Conservation (phyloP, 2,113 vertebrate genomes). For the Halichoerus grypus region DNA sequence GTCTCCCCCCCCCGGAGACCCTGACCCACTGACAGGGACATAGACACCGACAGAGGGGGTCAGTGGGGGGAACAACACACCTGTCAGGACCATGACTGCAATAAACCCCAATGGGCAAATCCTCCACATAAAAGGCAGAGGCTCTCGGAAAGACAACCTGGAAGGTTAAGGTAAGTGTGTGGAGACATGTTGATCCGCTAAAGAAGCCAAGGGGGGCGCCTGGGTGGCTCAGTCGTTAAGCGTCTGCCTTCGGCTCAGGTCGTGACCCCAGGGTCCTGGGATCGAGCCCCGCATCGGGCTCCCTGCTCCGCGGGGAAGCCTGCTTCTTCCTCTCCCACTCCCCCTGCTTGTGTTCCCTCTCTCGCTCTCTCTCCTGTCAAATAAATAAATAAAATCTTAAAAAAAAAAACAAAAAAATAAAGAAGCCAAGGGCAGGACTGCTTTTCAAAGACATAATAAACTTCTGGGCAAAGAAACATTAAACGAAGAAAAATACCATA, state of each 20-base stretch:
- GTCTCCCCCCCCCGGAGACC: not conserved
- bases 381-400: too few relatives aligned
- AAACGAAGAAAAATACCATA: not conserved
- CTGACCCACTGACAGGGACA: not conserved
- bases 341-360: too few relatives aligned
- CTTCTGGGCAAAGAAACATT: not conserved
- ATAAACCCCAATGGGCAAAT: rapidly evolving
- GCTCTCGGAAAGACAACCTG: not conserved
- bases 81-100: rapidly evolving
- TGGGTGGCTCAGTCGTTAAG: too few relatives aligned
- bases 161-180: not conserved
- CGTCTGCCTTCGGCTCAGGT: too few relatives aligned
- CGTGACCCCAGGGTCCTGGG: too few relatives aligned
- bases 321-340: too few relatives aligned
- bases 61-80: rapidly evolving
- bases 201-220: not conserved
- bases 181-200: not conserved
- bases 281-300: too few relatives aligned
- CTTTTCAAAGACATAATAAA: not conserved
- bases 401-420: too few relatives aligned
- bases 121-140: not conserved
- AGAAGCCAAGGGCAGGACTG: not conserved
- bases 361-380: too few relatives aligned
- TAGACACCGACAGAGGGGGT: not conserved
- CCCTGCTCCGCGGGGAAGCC: too few relatives aligned